Evolutionary conservation across 2,888 invertebrate genomes (phyloP).

Genomic region (Eupithecia subfuscata): DNA sequence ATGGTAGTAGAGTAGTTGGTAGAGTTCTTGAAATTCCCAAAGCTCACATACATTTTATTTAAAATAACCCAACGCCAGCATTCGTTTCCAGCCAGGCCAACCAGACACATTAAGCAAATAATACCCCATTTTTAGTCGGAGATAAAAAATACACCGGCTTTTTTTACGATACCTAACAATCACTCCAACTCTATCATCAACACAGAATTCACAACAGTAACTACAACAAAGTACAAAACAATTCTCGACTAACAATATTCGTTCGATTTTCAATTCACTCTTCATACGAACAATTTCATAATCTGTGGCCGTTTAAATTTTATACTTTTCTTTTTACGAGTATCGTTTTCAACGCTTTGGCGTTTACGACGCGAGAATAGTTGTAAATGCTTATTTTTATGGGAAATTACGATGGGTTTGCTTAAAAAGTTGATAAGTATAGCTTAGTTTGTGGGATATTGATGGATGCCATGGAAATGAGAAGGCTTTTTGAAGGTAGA

Average conservation of each 20-base stretch:
- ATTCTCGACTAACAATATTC: neutral
- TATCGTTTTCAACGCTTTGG: conserved; percentile 26
- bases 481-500: neutral
- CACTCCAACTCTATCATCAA: neutral
- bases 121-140: neutral
- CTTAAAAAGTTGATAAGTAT: conserved; percentile 7
- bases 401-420: conserved; percentile 13
- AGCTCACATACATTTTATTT: neutral
- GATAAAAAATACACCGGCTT: neutral
- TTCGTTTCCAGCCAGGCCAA: neutral
- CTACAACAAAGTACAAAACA: neutral
- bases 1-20: no score
- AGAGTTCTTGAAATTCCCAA: neutral
- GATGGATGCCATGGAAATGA: neutral
- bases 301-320: conserved; percentile 13
- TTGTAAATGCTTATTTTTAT: conserved; percentile 19
- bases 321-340: conserved; percentile 21
- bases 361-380: conserved; percentile 20
- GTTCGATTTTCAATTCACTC: conserved; percentile 6
- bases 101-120: neutral
- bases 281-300: conserved; percentile 6
- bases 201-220: neutral
- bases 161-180: neutral
- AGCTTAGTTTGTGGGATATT: neutral
- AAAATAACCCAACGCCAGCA: neutral